Conservation (phyloP, 2,113 vertebrate genomes). For the Mirounga angustirostris region DNA sequence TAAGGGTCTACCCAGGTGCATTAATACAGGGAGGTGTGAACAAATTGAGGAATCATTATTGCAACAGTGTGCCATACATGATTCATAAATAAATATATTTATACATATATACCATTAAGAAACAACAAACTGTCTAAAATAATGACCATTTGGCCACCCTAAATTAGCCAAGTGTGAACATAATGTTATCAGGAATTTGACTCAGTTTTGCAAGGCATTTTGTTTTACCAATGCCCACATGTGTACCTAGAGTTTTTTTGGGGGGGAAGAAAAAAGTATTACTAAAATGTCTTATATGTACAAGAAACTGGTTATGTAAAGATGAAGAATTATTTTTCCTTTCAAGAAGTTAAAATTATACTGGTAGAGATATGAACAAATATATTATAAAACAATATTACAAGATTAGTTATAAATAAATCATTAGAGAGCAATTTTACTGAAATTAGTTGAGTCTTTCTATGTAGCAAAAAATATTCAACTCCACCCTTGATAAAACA, state of each 20-base stretch:
- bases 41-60: not conserved
- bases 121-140: not conserved
- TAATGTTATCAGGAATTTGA: not conserved
- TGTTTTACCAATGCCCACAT: not conserved
- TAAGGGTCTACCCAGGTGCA: accelerated
- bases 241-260: not conserved
- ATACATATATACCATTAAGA: not conserved
- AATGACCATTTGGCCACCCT: not conserved
- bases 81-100: not conserved
- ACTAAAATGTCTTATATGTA: not conserved
- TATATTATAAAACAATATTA: not conserved
- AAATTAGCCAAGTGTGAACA: not conserved
- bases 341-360: not conserved
- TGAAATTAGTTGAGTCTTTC: not conserved
- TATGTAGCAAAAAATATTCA: not conserved
- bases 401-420: not conserved
- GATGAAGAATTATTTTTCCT: not conserved
- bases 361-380: not conserved
- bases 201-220: not conserved
- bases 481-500: not conserved
- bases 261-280: not conserved
- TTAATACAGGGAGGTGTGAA: not conserved
- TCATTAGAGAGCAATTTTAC: not conserved
- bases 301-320: not conserved
- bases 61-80: not conserved